Conservation (phyloP, 2,113 vertebrate species). For the Ictalurus furcatus region DNA sequence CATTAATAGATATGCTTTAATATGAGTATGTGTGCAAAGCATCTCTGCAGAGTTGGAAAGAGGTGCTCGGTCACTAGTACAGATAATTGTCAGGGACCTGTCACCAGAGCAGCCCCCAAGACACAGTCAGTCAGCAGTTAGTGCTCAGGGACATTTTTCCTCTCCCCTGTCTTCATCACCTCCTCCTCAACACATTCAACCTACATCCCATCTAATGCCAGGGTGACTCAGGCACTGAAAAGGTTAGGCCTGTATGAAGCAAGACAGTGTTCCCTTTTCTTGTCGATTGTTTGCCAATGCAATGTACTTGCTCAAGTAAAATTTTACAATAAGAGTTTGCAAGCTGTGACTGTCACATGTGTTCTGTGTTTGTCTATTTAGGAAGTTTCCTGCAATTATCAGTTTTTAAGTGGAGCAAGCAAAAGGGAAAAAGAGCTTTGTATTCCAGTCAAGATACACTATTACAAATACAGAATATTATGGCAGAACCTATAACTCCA, state of each 20-base stretch:
- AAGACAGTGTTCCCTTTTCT: constrained; percentile 6
- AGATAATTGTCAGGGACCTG: constrained; percentile 15
- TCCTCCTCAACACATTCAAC: constrained; percentile 13
- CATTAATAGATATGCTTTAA: not conserved
- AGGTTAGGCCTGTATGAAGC: not conserved
- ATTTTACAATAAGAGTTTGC: not conserved
- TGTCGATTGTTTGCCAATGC: not conserved
- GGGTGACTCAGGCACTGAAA: not conserved
- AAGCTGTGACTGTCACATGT: not conserved
- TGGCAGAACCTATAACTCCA: not conserved
- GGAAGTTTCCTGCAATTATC: not conserved
- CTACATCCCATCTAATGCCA: not conserved
- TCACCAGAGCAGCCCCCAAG: not conserved
- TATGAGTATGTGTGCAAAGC: not conserved
- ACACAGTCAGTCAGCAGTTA: constrained; percentile 5
- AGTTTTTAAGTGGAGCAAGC: not conserved
- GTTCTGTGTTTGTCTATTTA: not conserved
- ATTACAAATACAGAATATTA: not conserved
- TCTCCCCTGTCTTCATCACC: not conserved
- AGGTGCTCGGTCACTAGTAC: not conserved
- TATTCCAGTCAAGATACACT: not conserved
- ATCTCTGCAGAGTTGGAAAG: not conserved
- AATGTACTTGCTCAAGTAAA: not conserved
- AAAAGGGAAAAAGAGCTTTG: not conserved
- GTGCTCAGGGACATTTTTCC: constrained; percentile 10